Percentiles rank a stretch among this genome's conserved stretches.
These are phyloP conservation scores for Paraescarpia echinospica DNA, from an alignment of 1,140 invertebrate genomes.

Conservation along the genomic window DNA sequence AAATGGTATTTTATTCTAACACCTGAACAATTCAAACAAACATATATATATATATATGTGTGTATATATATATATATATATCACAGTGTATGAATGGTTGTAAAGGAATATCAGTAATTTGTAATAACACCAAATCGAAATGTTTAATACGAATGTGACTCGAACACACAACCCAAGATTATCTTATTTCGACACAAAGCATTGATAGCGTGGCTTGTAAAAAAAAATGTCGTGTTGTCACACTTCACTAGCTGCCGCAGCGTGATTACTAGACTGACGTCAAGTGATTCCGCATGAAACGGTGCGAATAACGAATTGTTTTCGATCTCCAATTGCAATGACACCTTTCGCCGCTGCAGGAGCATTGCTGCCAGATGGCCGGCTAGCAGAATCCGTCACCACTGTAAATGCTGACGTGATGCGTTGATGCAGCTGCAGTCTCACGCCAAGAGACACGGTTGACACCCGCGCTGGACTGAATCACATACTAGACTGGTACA, in stretches of 20 bases:
- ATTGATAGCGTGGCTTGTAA: background rate
- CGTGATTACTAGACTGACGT: background rate
- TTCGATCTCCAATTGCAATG: background rate
- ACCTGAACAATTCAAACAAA: no score
- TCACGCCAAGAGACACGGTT: background rate
- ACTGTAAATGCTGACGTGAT: background rate
- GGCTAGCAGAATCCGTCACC: background rate
- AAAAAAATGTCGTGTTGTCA: background rate
- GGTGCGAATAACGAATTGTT: background rate
- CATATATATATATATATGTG: background rate
- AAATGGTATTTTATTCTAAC: no score
- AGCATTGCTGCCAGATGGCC: background rate
- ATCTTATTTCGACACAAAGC: background rate
- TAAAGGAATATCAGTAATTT: background rate
- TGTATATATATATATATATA: background rate
- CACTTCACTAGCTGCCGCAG: background rate
- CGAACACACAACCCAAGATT: background rate
- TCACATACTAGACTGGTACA: no score
- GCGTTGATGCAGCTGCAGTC: background rate
- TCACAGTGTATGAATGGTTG: background rate
- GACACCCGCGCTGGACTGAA: no score
- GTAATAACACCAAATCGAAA: background rate
- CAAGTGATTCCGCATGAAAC: background rate
- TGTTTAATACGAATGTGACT: background rate
- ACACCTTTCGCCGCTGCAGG: background rate